Conservation (phyloP, 2,797 vertebrate genomes). For the Artibeus lituratus region DNA sequence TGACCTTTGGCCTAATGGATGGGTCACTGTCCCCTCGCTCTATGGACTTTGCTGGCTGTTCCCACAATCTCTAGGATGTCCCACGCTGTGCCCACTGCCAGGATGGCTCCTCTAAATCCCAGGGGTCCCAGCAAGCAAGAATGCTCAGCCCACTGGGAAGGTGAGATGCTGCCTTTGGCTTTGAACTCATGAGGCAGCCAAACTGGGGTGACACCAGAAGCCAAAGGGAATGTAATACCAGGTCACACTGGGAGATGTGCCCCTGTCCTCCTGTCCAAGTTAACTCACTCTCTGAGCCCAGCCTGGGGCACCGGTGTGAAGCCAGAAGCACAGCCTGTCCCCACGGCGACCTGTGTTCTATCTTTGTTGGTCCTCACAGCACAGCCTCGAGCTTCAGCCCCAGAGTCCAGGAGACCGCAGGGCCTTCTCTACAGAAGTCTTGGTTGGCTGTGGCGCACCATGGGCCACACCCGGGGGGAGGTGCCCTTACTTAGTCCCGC, state of each 20-base stretch:
- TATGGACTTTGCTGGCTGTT: background rate
- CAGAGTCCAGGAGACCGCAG: background rate
- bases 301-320: background rate
- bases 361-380: background rate
- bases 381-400: rapidly evolving
- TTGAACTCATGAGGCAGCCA: background rate
- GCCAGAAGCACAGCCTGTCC: rapidly evolving
- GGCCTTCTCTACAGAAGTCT: background rate
- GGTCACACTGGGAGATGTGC: rapidly evolving
- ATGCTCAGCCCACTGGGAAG: background rate
- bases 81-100: background rate
- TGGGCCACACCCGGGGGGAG: too few relatives aligned
- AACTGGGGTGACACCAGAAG: rapidly evolving
- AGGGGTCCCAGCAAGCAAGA: background rate
- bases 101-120: background rate
- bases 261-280: background rate
- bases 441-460: background rate
- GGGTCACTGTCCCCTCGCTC: background rate
- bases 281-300: background rate
- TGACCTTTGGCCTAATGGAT: background rate
- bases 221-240: background rate
- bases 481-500: background rate
- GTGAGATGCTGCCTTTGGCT: background rate
- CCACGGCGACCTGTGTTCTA: rapidly evolving
- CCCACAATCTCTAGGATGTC: background rate